Evolutionary conservation across 2,888 invertebrate species (phyloP).

Genomic region (Sphaerophoria rueppellii): DNA sequence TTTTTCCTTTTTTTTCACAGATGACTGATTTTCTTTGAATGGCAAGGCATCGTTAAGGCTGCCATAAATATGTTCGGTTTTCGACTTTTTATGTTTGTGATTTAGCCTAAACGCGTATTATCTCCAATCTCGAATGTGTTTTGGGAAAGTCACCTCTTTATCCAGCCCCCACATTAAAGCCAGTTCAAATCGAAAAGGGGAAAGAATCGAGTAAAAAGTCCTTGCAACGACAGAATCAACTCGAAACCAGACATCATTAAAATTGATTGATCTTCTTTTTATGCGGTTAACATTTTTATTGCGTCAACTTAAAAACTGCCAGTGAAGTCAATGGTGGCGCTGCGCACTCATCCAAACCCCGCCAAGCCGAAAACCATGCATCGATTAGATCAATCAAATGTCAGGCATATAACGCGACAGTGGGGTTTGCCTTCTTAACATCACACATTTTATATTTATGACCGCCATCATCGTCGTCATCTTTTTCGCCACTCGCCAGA

Average conservation of each 20-base stretch:
- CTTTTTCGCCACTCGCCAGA: not conserved
- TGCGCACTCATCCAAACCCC: not conserved
- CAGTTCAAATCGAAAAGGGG: not conserved
- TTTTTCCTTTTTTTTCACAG: not conserved
- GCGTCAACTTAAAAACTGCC: slow-evolving; percentile 29
- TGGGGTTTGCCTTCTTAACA: slow-evolving; percentile 27
- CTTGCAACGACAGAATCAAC: slow-evolving; percentile 19
- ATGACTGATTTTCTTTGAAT: slow-evolving; percentile 28
- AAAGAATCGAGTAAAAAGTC: not conserved
- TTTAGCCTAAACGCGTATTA: slow-evolving; percentile 41
- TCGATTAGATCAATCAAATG: slow-evolving; percentile 68
- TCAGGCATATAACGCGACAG: slow-evolving; percentile 30
- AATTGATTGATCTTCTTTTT: slow-evolving; percentile 69
- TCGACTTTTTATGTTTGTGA: slow-evolving; percentile 4
- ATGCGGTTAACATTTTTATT: slow-evolving; percentile 54
- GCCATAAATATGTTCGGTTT: slow-evolving; percentile 42
- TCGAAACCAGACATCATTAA: slow-evolving; percentile 64
- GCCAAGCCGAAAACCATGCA: slow-evolving; percentile 14
- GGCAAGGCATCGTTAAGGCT: slow-evolving; percentile 42
- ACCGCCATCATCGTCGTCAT: slow-evolving; percentile 18
- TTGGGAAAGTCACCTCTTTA: slow-evolving; percentile 10
- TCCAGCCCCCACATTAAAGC: not conserved
- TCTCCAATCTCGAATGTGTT: slow-evolving; percentile 51
- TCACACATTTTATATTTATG: slow-evolving; percentile 54
- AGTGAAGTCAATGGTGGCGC: not conserved